Evolutionary conservation across 2,797 vertebrate species (phyloP), one percentile per base, ranked within the genome.

Genomic region (Gymnodraco acuticeps): DNA sequence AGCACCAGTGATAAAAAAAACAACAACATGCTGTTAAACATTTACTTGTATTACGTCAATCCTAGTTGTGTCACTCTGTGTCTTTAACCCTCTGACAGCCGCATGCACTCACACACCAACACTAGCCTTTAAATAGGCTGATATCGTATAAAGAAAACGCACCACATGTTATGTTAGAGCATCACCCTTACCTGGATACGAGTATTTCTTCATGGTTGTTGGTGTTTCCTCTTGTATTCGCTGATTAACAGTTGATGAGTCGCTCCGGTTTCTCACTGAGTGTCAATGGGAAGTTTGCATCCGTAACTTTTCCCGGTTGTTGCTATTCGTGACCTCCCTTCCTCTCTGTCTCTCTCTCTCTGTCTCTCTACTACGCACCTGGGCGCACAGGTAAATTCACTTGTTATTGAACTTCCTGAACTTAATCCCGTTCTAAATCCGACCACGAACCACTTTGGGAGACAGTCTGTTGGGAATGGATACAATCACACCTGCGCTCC

Each of bases 401-500:
- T 38, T 20, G 55, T 47, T 16, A 0, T 3, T 47, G 7, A 55
- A 55, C 54, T 77, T 67, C 53, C 65, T 20, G 14, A 38, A 74
- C 23, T 42, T 46, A 16, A 41, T 61, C 45, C 38, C 4, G 55
- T 72, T 63, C 71, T 51, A 64, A 70, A 67, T 70, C 20, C 79
- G 70, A 60, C 46, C 17, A 67, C 6, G 53, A 62, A 48, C 45
- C 60, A 60, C 73, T 85, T 55, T 42, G 13, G 67, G 70, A 80
- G 79, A 69, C 77, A 61, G 68, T 62, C 67, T 75, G 45, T 8
- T 73, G 71, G 77, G 75, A 89, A 81, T 64, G 78, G 61, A 82
- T 20, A 74, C 72, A 70, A 72, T 87, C 90, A 73, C 88, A 92
- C 92, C 92, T 94, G 91, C 83, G 78, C 87, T 84, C 80, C 75